phyloP scores from a whole-genome alignment of 37 sponge, comb jelly and placozoan species.

The Beroe ovata region DNA sequence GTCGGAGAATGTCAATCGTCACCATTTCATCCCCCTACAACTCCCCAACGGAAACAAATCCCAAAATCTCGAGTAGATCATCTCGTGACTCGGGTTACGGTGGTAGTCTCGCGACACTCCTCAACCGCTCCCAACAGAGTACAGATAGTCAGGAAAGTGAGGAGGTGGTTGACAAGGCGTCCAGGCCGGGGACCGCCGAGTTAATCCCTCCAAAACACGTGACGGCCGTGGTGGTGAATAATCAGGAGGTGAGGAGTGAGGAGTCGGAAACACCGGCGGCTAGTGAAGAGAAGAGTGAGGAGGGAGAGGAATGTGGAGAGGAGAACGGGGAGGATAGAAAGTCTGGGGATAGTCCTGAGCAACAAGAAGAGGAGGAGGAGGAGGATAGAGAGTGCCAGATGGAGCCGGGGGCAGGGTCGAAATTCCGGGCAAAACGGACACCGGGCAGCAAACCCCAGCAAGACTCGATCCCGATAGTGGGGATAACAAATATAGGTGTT shows the following conservation, averaged over 20 bases:
- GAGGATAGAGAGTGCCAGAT: not conserved
- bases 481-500: not conserved
- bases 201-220: constrained; percentile 25
- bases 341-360: not conserved
- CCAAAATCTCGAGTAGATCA: constrained; percentile 8
- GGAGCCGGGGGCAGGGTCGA: not conserved
- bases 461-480: constrained; percentile 7
- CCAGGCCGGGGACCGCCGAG: not conserved
- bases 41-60: constrained; percentile 29
- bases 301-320: not conserved
- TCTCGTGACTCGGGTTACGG: constrained; percentile 47
- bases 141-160: not conserved
- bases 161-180: not conserved
- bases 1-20: constrained; percentile 30
- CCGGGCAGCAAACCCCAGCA: not conserved
- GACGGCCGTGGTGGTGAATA: constrained; percentile 30
- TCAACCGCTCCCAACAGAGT: constrained; percentile 13
- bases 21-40: constrained; percentile 43
- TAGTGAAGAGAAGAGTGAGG: not conserved
- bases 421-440: not conserved
- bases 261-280: not conserved
- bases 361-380: not conserved
- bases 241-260: not conserved
- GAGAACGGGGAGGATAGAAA: not conserved
- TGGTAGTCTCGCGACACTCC: not conserved